Evolutionary conservation across 2,888 invertebrate genomes (phyloP), one percentile per base, ranked within the genome.

Genomic region (Acrocyrtus sp.): DNA sequence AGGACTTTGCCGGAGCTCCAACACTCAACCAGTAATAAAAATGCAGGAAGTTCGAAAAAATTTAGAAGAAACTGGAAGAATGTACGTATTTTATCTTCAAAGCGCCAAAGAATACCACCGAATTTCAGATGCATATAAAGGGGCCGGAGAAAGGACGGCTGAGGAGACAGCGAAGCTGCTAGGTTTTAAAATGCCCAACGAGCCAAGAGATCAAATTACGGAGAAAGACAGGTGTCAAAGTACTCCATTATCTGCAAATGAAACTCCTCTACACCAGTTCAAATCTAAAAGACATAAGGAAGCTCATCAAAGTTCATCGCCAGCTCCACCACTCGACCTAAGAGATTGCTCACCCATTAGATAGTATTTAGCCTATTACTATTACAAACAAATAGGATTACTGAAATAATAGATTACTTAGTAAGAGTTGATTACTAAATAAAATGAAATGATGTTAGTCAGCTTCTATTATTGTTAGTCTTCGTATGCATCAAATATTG

Each of bases 161-260:
- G 87, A 88, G 80, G 91, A 93, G 74, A 93, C 94, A 0, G 95
- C 96, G 6, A 87, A 88, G 74, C 86, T 94, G 84, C 92, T 95
- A 60, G 95, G 95, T 15, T 93, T 95, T 81, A 91, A 91, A 83
- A 84, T 95, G 77, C 95, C 94, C 0, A 90, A 92, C 84, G 92
- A 92, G 83, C 91, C 91, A 0, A 90, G 91, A 81, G 57, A 58
- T 27, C 54, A 54, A 4, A 24, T 53, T 0, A 56, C 41, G 10
- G 39, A 51, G 26, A 26, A 56, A 29, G 41, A 19, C 10, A 54
- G 17, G n/a, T n/a, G 45, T 45, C n/a, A 5, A 6, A 45, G 26
- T n/a, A 45, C 53, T 17, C 26, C 63, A 10, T 6, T 41, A 26
- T 3, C 12, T 41, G 22, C 4, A 19, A 29, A n/a, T 29, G 5